Conservation (phyloP, 1,140 invertebrate species). For the Cherax destructor region DNA sequence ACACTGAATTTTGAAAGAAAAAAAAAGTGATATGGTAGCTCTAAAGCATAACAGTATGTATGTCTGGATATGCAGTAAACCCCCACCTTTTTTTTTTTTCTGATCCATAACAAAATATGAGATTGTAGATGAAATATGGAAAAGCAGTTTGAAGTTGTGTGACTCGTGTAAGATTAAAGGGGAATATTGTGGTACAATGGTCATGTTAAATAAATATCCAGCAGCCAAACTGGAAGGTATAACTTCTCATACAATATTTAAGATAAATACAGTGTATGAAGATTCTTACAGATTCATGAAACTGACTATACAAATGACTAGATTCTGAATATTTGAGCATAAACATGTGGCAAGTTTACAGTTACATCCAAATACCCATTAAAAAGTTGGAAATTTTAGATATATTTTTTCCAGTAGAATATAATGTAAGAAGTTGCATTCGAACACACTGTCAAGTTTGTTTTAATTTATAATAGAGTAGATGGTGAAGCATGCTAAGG, state of each 20-base stretch:
- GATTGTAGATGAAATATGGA: no score
- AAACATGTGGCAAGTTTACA: neutral
- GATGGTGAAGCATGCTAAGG: neutral
- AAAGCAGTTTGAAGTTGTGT: no score
- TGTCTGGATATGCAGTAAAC: no score
- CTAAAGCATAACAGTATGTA: no score
- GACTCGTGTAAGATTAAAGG: neutral
- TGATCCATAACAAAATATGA: no score
- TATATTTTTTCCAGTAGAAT: neutral
- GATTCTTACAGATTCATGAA: neutral
- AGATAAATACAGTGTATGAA: neutral
- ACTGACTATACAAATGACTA: slow-evolving; percentile 39
- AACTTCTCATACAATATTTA: neutral
- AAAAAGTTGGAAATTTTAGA: neutral
- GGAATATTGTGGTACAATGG: neutral
- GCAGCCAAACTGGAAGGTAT: neutral
- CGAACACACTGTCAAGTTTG: neutral
- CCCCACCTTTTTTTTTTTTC: no score
- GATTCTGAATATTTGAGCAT: slow-evolving; percentile 40
- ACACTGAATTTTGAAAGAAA: no score
- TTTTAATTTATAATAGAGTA: neutral
- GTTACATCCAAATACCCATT: neutral
- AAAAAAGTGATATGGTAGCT: no score
- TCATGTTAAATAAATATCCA: neutral
- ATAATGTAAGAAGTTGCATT: neutral